Evolutionary conservation across 1,140 invertebrate species (phyloP).

Genomic region (Drosophila miranda): DNA sequence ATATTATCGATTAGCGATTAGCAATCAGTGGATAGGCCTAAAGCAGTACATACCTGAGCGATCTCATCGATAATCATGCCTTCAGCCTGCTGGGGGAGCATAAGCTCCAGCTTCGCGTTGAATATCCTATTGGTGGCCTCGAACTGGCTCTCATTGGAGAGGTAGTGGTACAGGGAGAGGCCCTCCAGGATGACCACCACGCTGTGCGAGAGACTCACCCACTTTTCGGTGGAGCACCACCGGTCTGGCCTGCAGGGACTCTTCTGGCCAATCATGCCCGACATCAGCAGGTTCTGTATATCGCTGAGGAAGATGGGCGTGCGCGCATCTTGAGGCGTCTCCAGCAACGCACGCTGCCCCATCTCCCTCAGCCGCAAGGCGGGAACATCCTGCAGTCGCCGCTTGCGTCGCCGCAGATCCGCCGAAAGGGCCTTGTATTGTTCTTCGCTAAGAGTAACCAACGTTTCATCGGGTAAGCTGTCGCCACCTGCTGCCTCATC

Average conservation of each 20-base stretch:
- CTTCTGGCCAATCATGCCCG: slow-evolving; percentile 88
- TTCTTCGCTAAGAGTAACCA: slow-evolving; percentile 80
- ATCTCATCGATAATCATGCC: slow-evolving; percentile 90
- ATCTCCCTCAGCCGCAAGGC: slow-evolving; percentile 85
- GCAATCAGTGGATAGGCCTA: not conserved
- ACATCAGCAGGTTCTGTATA: slow-evolving; percentile 91
- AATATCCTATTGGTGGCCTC: slow-evolving; percentile 85
- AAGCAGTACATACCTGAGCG: slow-evolving; percentile 84
- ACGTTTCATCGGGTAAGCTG: slow-evolving; percentile 36
- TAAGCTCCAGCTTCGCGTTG: slow-evolving; percentile 87
- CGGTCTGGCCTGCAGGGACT: slow-evolving; percentile 87
- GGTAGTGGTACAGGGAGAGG: slow-evolving; percentile 88
- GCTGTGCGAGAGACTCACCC: slow-evolving; percentile 87
- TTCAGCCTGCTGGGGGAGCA: slow-evolving; percentile 88
- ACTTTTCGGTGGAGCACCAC: slow-evolving; percentile 92
- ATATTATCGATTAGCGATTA: not conserved
- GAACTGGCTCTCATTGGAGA: slow-evolving; percentile 86
- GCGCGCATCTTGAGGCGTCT: slow-evolving; percentile 83
- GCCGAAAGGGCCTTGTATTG: slow-evolving; percentile 84
- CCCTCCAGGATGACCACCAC: slow-evolving; percentile 91
- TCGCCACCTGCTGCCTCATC: slow-evolving; percentile 46
- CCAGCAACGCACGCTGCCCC: slow-evolving; percentile 85
- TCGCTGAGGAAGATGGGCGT: slow-evolving; percentile 91
- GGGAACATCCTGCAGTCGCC: slow-evolving; percentile 83
- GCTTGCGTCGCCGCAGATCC: slow-evolving; percentile 84